Evolutionary conservation across 1,140 invertebrate species (phyloP).

Genomic region (Drosophila setifemur): DNA sequence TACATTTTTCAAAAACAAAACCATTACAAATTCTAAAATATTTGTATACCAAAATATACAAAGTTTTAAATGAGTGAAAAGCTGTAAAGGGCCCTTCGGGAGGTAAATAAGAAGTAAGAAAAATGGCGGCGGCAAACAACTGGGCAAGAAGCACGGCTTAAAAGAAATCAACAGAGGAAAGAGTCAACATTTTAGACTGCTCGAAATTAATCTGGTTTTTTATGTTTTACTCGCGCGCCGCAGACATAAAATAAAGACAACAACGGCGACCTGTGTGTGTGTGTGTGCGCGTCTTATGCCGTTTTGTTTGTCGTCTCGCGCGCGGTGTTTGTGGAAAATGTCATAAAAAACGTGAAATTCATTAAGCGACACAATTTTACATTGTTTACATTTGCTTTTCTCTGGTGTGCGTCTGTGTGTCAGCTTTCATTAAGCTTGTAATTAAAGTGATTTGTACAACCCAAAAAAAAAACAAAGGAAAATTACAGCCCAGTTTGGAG

Average conservation of each 20-base stretch:
- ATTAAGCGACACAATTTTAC: constrained; percentile 57
- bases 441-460: constrained; percentile 33
- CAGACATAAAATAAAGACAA: constrained; percentile 54
- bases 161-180: constrained; percentile 38
- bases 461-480: not conserved
- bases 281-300: constrained; percentile 20
- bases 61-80: not conserved
- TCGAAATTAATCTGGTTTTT: constrained; percentile 74
- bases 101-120: constrained; percentile 19
- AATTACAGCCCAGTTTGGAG: not conserved
- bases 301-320: constrained; percentile 33
- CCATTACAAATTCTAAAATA: no score
- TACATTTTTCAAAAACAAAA: no score
- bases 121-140: constrained; percentile 70
- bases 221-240: constrained; percentile 74
- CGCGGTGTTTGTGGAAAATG: constrained; percentile 57
- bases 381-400: constrained; percentile 71
- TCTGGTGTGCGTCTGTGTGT: constrained; percentile 52
- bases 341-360: constrained; percentile 66
- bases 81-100: not conserved
- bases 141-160: constrained; percentile 65
- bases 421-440: constrained; percentile 52
- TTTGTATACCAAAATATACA: no score
- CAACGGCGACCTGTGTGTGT: constrained; percentile 28
- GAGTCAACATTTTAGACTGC: constrained; percentile 52